These are phyloP conservation scores for Rapana venosa DNA, from an alignment of 2,888 invertebrate genomes.

Conservation along the genomic window DNA sequence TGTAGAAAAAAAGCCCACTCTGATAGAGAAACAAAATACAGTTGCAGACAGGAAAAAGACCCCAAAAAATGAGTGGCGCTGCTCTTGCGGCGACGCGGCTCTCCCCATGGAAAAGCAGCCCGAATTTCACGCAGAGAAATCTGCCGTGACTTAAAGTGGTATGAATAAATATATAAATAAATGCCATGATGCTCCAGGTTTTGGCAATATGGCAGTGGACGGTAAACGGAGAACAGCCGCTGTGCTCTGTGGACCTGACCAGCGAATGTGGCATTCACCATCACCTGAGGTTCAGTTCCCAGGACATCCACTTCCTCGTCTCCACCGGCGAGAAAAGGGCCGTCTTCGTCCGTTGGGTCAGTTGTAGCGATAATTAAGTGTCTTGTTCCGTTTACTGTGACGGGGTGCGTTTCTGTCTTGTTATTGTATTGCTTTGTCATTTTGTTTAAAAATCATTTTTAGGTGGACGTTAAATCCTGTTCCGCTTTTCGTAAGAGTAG, in stretches of 20 bases:
- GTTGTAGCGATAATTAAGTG: slow-evolving; percentile 35
- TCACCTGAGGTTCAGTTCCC: slow-evolving; percentile 75
- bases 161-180: too few relatives aligned
- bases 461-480: too few relatives aligned
- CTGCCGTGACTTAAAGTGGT: too few relatives aligned
- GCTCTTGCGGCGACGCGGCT: too few relatives aligned
- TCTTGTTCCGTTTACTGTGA: not conserved
- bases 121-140: too few relatives aligned
- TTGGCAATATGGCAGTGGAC: slow-evolving; percentile 6
- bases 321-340: slow-evolving; percentile 77
- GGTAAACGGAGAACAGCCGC: not conserved
- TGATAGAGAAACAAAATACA: too few relatives aligned
- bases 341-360: slow-evolving; percentile 77
- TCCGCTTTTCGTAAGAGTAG: too few relatives aligned
- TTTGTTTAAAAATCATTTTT: not conserved
- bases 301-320: slow-evolving; percentile 74
- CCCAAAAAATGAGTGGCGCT: too few relatives aligned
- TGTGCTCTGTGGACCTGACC: not conserved
- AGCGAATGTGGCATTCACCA: slow-evolving; percentile 59
- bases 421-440: not conserved
- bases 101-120: too few relatives aligned
- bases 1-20: too few relatives aligned
- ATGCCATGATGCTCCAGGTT: not conserved
- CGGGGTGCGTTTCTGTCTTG: not conserved
- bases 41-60: too few relatives aligned